phyloP scores from a whole-genome alignment of 1,140 invertebrate species.

The Cotesia glomerata region DNA sequence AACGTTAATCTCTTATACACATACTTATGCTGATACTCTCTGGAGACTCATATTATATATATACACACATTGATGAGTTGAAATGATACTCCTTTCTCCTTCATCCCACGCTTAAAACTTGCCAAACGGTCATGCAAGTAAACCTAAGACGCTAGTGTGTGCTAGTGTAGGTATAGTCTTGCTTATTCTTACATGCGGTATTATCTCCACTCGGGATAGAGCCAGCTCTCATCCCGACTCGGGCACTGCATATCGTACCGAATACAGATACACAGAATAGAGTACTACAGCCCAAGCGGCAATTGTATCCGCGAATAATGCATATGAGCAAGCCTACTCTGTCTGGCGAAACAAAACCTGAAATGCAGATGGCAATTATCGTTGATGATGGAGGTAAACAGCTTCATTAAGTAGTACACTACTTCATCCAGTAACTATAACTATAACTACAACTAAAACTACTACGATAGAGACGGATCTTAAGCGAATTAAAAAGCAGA shows the following conservation, averaged over 20 bases:
- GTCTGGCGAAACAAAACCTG: neutral
- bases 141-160: neutral
- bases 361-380: constrained; percentile 20
- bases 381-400: constrained; percentile 14
- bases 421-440: neutral
- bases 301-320: neutral
- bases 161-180: no score
- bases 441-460: no score
- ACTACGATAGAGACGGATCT: no score
- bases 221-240: no score
- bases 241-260: no score
- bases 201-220: no score
- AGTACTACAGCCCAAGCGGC: no score
- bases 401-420: constrained; percentile 9
- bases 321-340: neutral
- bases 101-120: constrained; percentile 18
- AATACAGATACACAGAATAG: no score
- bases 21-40: neutral
- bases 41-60: neutral
- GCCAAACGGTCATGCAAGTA: constrained; percentile 4
- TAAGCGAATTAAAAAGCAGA: no score
- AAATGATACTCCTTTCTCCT: constrained; percentile 26
- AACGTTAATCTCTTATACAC: neutral
- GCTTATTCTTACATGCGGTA: no score
- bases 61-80: constrained; percentile 15